Evolutionary conservation across 2,888 invertebrate species (phyloP).

Genomic region (Zaprionus obscuricornis): DNA sequence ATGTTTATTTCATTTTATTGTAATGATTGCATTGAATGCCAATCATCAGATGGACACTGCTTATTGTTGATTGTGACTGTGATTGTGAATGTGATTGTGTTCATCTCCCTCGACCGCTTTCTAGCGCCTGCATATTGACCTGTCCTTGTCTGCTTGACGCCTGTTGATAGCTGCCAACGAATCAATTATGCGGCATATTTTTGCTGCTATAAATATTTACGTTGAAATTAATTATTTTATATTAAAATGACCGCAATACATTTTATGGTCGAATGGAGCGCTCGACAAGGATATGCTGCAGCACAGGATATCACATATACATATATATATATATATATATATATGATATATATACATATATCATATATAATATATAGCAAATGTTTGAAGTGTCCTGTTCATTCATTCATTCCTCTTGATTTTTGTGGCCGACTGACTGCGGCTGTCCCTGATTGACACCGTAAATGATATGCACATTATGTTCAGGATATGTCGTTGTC

Average conservation of each 20-base stretch:
- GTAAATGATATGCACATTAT: constrained; percentile 75
- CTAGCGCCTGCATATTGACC: too few relatives aligned
- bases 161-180: constrained; percentile 39
- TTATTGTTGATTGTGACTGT: not conserved
- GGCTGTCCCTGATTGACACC: constrained; percentile 65
- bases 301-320: constrained; percentile 40
- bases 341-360: not conserved
- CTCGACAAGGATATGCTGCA: constrained; percentile 38
- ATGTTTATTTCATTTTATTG: constrained; percentile 68
- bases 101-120: not conserved
- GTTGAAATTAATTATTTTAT: constrained; percentile 79
- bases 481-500: constrained; percentile 67
- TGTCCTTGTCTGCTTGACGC: not conserved
- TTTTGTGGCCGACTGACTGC: constrained; percentile 59
- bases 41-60: constrained; percentile 41
- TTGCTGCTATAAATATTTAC: constrained; percentile 76
- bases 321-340: constrained; percentile 1
- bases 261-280: constrained; percentile 63
- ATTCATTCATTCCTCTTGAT: too few relatives aligned
- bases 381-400: constrained; percentile 33
- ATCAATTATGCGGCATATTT: constrained; percentile 76
- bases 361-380: not conserved
- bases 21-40: constrained; percentile 71
- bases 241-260: constrained; percentile 78
- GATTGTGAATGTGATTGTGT: constrained; percentile 1